phyloP scores from a whole-genome alignment of 2,113 vertebrate species.

The Melierax canorus region DNA sequence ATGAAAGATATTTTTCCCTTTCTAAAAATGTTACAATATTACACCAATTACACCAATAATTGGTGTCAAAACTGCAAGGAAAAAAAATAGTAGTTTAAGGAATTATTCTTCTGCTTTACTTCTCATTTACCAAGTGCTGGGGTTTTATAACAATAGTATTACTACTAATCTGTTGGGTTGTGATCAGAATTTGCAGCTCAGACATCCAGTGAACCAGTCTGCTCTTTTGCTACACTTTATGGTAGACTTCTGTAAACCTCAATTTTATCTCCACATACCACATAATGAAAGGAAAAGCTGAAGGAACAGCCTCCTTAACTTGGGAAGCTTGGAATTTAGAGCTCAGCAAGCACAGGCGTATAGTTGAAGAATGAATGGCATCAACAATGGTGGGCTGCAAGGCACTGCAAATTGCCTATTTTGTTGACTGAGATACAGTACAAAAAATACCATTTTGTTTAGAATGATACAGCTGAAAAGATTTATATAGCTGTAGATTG shows the following conservation, averaged over 20 bases:
- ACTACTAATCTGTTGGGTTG: not conserved
- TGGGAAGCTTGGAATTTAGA: too few relatives aligned
- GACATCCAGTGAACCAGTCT: not conserved
- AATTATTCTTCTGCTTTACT: not conserved
- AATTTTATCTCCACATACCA: not conserved
- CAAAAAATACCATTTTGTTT: not conserved
- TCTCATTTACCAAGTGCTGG: not conserved
- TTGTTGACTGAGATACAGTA: not conserved
- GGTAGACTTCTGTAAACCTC: not conserved
- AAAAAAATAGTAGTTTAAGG: not conserved
- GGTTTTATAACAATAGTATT: not conserved
- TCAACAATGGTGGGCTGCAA: not conserved
- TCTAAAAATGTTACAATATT: not conserved
- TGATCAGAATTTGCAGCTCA: not conserved
- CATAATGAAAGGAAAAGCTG: not conserved
- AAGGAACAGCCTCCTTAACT: not conserved
- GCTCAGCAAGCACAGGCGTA: not conserved
- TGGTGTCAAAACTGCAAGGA: not conserved
- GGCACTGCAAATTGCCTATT: not conserved
- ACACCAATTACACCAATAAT: not conserved
- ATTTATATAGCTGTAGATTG: not conserved
- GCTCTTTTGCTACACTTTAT: not conserved
- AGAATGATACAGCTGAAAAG: not conserved
- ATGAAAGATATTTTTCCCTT: not conserved
- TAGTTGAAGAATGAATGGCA: not conserved